Base-by-base conservation (phyloP, 2,797 vertebrate species). In the Tiaroga cobitis region DNA sequence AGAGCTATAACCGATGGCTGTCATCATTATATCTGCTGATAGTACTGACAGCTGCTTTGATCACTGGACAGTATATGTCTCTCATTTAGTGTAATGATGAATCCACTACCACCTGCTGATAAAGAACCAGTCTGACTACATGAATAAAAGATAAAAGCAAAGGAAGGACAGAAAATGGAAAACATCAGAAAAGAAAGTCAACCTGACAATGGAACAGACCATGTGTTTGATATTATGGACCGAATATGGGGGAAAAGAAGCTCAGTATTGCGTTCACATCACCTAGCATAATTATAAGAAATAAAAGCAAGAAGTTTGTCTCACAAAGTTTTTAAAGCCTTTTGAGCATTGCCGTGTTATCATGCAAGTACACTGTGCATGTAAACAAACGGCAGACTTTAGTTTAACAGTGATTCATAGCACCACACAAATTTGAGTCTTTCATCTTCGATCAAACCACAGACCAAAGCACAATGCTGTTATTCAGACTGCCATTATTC, bases 71-170 rank as follows among this genome's bases (percentile, higher is more conserved):
- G 74, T 56, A 19, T 67, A 18, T 56, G 63, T 69, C 49, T 68
- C 73, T 67, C 32, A 69, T 69, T 84, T 84, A 84, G 61, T 68
- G 63, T 59, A 77, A 84, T 84, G 82, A 84, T 69, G 74, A 84
- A 77, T 51, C 82, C 74, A 56, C 34, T 68, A 84, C 82, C 82
- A 77, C 74, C 74, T 84, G 82, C 82, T 84, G 82, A 84, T 41
- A 68, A 54, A 84, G 72, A 76, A 68, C 24, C 32, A 69, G 63
- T 11, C 73, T 10, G 49, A 56, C 73, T 21, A 26, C 43, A 54
- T 56, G 63, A 84, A 84, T 68, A 77, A 69, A 51, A 84, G n/a
- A 77, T 77, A 41, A 84, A 84, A 84, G 73, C 46, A 77, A 29
- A 77, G 18, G 11, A 63, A n/a, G 21, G 41, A 69, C n/a, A 68